These are phyloP conservation scores for Megaceryle torquata DNA, from an alignment of 2,113 vertebrate genomes.

Conservation along the genomic window DNA sequence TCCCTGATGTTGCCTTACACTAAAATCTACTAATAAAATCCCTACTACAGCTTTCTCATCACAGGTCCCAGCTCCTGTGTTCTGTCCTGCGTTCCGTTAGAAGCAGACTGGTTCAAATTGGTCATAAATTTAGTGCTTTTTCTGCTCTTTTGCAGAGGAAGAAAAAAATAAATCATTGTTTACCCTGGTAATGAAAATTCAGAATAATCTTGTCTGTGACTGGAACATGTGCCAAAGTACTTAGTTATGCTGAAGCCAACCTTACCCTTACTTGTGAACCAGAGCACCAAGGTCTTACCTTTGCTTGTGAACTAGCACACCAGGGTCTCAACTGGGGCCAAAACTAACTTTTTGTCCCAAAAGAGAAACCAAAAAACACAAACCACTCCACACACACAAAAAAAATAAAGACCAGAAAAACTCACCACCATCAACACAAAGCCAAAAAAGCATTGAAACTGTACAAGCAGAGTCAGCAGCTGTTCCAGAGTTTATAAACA, in stretches of 20 bases:
- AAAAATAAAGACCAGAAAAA: too few species aligned
- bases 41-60: not conserved
- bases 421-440: not conserved
- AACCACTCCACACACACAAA: not conserved
- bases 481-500: not conserved
- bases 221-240: not conserved
- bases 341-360: not conserved
- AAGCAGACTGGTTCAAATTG: not conserved
- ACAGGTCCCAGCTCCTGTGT: rapidly evolving
- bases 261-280: not conserved
- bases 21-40: not conserved
- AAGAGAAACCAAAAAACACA: not conserved
- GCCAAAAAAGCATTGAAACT: not conserved
- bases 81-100: not conserved
- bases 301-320: not conserved
- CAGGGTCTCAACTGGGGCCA: not conserved
- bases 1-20: not conserved
- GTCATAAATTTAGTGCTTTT: not conserved
- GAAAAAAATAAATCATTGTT: not conserved
- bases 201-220: not conserved
- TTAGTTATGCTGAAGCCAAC: not conserved
- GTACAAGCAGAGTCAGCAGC: not conserved
- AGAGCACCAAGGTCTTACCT: not conserved
- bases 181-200: not conserved
- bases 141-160: not conserved